A percentile compares a stretch with the other conserved stretches of the same genome.
Conservation (phyloP, 1,140 invertebrate species). For the Calosoma granatense region DNA sequence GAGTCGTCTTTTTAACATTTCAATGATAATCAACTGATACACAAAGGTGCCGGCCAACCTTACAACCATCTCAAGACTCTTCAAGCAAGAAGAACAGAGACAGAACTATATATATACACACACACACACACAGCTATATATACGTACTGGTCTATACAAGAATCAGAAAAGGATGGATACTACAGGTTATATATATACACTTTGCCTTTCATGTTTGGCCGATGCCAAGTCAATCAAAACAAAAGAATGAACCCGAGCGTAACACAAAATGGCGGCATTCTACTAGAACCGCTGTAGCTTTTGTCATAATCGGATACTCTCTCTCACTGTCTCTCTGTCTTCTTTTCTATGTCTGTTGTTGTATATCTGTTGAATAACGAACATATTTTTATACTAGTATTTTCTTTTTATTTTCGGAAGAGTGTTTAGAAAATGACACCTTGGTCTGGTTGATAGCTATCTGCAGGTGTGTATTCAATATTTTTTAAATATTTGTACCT, state of each 20-base stretch:
- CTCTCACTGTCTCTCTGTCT: not conserved
- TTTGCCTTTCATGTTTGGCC: not conserved
- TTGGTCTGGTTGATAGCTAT: not conserved
- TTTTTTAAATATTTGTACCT: not conserved
- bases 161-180: no score
- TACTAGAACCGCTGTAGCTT: not conserved
- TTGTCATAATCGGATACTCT: not conserved
- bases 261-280: not conserved
- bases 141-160: no score
- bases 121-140: not conserved
- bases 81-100: not conserved
- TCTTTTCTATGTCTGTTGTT: not conserved
- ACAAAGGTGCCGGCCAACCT: not conserved
- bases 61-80: no score
- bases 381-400: not conserved
- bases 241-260: not conserved
- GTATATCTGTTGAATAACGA: not conserved
- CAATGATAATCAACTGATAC: not conserved
- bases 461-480: not conserved
- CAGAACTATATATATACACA: not conserved
- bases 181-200: no score
- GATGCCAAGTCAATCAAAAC: not conserved
- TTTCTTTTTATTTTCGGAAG: not conserved
- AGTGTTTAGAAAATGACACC: not conserved
- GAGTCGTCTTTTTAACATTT: not conserved